Conservation (phyloP, 2,113 vertebrate genomes). For the human region DNA sequence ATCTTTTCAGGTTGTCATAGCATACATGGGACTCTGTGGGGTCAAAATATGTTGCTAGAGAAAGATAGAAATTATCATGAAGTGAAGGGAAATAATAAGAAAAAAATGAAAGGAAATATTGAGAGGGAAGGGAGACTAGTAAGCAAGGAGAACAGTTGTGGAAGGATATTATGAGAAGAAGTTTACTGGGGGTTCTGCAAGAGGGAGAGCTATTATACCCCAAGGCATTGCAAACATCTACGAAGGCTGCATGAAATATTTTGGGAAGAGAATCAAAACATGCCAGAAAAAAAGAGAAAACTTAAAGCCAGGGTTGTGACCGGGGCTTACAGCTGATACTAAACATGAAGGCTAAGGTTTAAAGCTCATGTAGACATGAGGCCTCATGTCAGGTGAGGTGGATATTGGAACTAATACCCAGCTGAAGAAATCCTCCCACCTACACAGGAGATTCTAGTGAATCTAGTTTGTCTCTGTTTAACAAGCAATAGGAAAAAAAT, state of each 20-base stretch:
- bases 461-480: neutral
- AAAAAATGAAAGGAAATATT: constrained; percentile 26
- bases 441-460: neutral
- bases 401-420: neutral
- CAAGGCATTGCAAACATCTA: neutral
- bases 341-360: neutral
- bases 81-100: neutral
- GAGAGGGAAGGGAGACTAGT: neutral
- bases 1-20: constrained; percentile 26
- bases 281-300: neutral
- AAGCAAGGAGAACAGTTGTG: neutral
- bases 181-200: neutral
- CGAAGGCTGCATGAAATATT: neutral
- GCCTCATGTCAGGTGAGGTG: neutral
- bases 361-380: neutral
- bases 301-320: neutral
- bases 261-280: neutral
- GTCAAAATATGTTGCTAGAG: neutral
- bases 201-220: neutral
- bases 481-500: neutral
- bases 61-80: neutral
- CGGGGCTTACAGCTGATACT: neutral
- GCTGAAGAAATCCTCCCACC: neutral
- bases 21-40: neutral
- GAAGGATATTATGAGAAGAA: neutral